Percentiles rank a stretch among this genome's conserved stretches.
These are phyloP conservation scores for Drosophila subsilvestris DNA, from an alignment of 2,888 invertebrate species.

Conservation along the genomic window DNA sequence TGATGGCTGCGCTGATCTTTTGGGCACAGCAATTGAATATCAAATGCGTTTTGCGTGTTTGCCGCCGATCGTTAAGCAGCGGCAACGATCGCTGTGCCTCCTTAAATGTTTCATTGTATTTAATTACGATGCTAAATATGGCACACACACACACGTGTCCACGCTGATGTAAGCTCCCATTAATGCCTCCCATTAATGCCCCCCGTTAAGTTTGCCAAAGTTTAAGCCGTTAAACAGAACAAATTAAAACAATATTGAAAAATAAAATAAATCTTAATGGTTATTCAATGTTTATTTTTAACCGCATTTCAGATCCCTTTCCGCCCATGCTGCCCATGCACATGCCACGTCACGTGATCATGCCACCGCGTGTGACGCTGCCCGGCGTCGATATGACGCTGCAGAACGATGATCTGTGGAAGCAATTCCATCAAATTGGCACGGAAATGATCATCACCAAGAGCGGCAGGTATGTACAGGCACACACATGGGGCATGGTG, in stretches of 20 bases:
- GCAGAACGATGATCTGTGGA: slow-evolving; percentile 89
- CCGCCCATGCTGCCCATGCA: slow-evolving; percentile 81
- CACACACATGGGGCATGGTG: neutral
- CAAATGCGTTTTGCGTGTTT: slow-evolving; percentile 36
- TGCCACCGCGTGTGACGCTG: slow-evolving; percentile 80
- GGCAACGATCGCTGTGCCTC: slow-evolving; percentile 20
- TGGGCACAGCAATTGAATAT: slow-evolving; percentile 14
- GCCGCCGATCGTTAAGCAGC: slow-evolving; percentile 34
- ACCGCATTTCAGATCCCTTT: slow-evolving; percentile 79
- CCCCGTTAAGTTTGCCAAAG: slow-evolving; percentile 12
- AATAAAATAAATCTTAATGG: neutral
- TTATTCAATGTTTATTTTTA: neutral
- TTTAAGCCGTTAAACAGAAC: too few species aligned
- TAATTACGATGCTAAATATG: slow-evolving; percentile 1
- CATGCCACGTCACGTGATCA: slow-evolving; percentile 80
- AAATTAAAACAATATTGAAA: neutral
- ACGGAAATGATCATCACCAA: slow-evolving; percentile 94
- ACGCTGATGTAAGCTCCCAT: slow-evolving; percentile 2
- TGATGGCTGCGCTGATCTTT: slow-evolving; percentile 10
- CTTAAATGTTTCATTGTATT: slow-evolving; percentile 11
- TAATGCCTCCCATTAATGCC: too few species aligned
- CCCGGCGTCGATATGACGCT: slow-evolving; percentile 85
- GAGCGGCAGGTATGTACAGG: slow-evolving; percentile 88
- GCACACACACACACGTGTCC: neutral
- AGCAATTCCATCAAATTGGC: slow-evolving; percentile 88